Base-by-base conservation (phyloP, 2,113 vertebrate genomes). In the Elachura formosa region DNA sequence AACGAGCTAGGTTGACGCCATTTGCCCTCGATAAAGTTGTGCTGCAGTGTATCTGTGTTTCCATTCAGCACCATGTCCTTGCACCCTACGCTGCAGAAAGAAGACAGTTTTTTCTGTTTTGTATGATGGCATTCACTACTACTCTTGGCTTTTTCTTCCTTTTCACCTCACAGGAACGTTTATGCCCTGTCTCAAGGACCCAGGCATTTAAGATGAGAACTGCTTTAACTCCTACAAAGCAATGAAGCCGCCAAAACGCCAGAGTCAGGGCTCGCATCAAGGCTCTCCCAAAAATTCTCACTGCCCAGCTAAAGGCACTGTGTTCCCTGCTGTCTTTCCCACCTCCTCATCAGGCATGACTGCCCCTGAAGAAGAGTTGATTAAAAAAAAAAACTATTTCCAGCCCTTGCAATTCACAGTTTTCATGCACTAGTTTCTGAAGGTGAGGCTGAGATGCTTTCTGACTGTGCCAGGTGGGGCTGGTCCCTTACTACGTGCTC, bases 201-300 rank as follows among this genome's bases (percentile, higher is more conserved):
- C 20, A 0, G 52, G 45, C n/a, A n/a, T 23, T 54, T 33, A 41
- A 58, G 20, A 16, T 0, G 14, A 31, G 29, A 76, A 67, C 45
- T 55, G 43, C 28, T 3, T 24, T 9, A 75, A 36, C 49, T 63
- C 49, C 63, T 54, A 31, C 31, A 28, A 24, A 71, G 56, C 43
- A 21, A 4, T 0, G 26, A 77, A 76, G 38, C 45, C 64, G 63
- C 79, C 0, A 0, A 81, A 6, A 22, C 13, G 10, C 22, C 40
- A 51, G 15, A 59, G 43, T 29, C 72, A 33, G 64, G 28, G 69
- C 29, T 90, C 36, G 1, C 45, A 29, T 40, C 58, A 26, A 61
- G 38, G 2, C 33, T 63, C 48, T 78, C 58, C 2, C 6, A 61
- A 71, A 71, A 79, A 73, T 49, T 62, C 52, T 55, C 51, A 22